Base-by-base conservation (phyloP, 2,888 invertebrate genomes). In the Acronicta leporina region DNA sequence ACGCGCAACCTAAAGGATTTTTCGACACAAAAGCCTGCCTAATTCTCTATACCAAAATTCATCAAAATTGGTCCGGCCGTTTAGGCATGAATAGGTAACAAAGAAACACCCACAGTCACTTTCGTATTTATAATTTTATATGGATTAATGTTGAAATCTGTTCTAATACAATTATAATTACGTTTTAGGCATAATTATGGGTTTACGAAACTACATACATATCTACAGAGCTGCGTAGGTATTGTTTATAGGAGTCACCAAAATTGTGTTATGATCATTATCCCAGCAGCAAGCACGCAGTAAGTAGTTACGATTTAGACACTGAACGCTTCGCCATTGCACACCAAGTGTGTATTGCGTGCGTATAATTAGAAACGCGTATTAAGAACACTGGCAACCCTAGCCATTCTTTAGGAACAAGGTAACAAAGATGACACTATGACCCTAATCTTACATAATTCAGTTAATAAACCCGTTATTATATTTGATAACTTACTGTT, bases 321-420 rank as follows among this genome's bases (percentile, higher is more conserved):
- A 73, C 57, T 50, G 27, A 20, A 49, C 62, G 51, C 41, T 47
- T 16, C 46, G 20, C 46, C 33, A 58, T 58, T 55, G 53, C 52
- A 20, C 38, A 56, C 60, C 56, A 45, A 77, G 79, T 80, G 79
- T 71, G 75, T 30, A 9, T 30, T 30, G 30, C 90, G 88, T 90
- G 90, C 64, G 69, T 52, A 64, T 88, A 89, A 89, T 89, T 85
- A 87, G 80, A 82, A 68, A 82, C 80, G 83, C 80, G 78, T 84
- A 83, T 86, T 80, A 77, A 81, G 73, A 82, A 77, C 78, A 48
- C 47, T 74, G 75, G 63, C 73, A 82, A 81, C 82, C 82, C 78
- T 77, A 72, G 52, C 69, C 63, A 77, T 75, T 67, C 69, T 75
- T 74, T 69, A 72, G 60, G 60, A 64, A 68, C 68, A 25, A 73